These are phyloP conservation scores for Stomatorhinus ivindoensis DNA, from an alignment of 2,113 vertebrate genomes.

Conservation along the genomic window DNA sequence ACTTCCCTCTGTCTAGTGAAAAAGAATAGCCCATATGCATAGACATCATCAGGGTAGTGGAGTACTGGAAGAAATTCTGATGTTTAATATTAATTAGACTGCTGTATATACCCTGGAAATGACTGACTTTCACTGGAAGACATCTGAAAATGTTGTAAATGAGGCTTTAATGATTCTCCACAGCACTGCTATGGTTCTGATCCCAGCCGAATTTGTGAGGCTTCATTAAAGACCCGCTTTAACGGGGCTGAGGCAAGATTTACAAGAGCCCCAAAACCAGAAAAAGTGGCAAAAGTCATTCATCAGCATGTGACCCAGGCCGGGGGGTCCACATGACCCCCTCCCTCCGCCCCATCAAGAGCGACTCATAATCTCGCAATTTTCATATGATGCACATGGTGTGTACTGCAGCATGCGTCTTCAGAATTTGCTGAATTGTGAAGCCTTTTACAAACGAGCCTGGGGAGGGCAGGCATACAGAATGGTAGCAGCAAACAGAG, in stretches of 20 bases:
- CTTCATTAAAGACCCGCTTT: conserved; percentile 6
- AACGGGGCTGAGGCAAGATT: not conserved
- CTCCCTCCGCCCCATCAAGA: not conserved
- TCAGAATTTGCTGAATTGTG: not conserved
- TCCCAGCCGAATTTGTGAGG: conserved; percentile 5
- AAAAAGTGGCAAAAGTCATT: not conserved
- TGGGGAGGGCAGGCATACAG: not conserved
- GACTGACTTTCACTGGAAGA: conserved; percentile 2
- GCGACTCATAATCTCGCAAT: not conserved
- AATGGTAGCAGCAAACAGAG: not conserved
- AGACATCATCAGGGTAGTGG: not conserved
- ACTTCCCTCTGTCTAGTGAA: not conserved
- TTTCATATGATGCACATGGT: not conserved
- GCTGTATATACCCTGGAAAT: not conserved
- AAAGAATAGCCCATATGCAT: not conserved
- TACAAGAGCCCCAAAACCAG: not conserved
- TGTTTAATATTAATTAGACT: conserved; percentile 4
- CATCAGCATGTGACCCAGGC: not conserved
- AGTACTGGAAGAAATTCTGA: not conserved
- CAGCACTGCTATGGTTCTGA: not conserved
- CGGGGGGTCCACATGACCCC: not conserved
- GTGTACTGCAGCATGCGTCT: not conserved
- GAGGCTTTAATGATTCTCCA: conserved; percentile 14
- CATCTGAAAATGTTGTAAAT: conserved; percentile 10
- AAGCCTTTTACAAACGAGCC: not conserved